Evolutionary conservation across 2,797 vertebrate species (phyloP).

Genomic region (Eidolon dupreanum): DNA sequence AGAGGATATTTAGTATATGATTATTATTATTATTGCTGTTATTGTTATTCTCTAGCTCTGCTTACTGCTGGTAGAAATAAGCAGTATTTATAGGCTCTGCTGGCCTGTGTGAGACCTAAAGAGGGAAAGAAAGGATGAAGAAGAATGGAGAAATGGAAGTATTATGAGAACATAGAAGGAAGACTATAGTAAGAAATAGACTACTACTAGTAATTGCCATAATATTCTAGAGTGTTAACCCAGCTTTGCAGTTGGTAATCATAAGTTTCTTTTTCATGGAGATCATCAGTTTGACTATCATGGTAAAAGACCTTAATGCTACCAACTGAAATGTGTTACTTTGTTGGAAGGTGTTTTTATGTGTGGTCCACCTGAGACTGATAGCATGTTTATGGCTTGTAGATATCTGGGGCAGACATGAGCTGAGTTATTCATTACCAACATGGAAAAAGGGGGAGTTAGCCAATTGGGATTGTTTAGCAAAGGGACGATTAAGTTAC

Average conservation of each 20-base stretch:
- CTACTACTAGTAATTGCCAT: neutral
- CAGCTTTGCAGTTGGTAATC: neutral
- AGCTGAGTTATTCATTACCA: conserved; percentile 36
- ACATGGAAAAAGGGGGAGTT: conserved; percentile 19
- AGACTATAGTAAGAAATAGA: neutral
- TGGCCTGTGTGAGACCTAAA: neutral
- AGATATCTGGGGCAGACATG: neutral
- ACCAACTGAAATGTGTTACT: conserved; percentile 11
- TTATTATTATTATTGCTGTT: neutral
- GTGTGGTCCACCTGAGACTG: neutral
- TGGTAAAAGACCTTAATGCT: neutral
- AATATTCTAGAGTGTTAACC: conserved; percentile 10
- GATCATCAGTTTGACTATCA: neutral
- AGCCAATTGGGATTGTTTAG: conserved; percentile 48
- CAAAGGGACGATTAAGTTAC: conserved; percentile 37
- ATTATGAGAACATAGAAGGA: neutral
- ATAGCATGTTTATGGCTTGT: neutral
- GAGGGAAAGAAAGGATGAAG: neutral
- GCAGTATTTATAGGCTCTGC: neutral
- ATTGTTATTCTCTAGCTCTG: neutral
- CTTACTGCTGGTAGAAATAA: neutral
- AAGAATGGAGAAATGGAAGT: conserved; percentile 17
- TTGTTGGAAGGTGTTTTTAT: conserved; percentile 22
- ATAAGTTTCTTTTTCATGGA: conserved; percentile 17
- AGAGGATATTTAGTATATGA: neutral